Evolutionary conservation across 2,888 invertebrate species (phyloP).

Genomic region (Zele albiditarsus): DNA sequence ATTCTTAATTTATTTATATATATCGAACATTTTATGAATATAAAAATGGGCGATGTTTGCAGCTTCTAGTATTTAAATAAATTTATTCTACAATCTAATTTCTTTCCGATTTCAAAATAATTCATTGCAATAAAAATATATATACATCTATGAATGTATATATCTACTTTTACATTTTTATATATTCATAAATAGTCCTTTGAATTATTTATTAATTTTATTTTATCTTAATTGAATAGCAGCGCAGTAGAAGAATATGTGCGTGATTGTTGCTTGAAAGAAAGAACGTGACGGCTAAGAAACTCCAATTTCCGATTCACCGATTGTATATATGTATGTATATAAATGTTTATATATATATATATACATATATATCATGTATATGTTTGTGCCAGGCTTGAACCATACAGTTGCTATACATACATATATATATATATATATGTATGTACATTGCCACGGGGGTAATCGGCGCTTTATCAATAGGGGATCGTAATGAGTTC

Average conservation of each 20-base stretch:
- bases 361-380: not conserved
- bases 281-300: slow-evolving; percentile 20
- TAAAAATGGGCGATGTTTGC: not conserved
- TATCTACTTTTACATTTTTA: too few species aligned
- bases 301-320: slow-evolving; percentile 21
- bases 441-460: slow-evolving; percentile 37
- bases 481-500: slow-evolving; percentile 72
- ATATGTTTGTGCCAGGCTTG: slow-evolving; percentile 17
- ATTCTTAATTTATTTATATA: not conserved
- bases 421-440: not conserved
- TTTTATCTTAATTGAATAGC: not conserved
- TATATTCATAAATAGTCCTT: too few species aligned
- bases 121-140: too few species aligned
- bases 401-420: slow-evolving; percentile 18
- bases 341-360: not conserved
- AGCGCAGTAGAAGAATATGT: not conserved
- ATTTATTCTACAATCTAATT: too few species aligned
- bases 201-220: not conserved
- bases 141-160: too few species aligned
- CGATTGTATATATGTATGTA: not conserved
- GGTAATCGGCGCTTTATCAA: slow-evolving; percentile 71
- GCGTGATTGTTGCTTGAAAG: not conserved
- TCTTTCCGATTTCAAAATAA: too few species aligned
- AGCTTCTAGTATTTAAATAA: not conserved
- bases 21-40: not conserved